Evolutionary conservation across 2,113 vertebrate species (phyloP).

Genomic region (Perca fluviatilis): DNA sequence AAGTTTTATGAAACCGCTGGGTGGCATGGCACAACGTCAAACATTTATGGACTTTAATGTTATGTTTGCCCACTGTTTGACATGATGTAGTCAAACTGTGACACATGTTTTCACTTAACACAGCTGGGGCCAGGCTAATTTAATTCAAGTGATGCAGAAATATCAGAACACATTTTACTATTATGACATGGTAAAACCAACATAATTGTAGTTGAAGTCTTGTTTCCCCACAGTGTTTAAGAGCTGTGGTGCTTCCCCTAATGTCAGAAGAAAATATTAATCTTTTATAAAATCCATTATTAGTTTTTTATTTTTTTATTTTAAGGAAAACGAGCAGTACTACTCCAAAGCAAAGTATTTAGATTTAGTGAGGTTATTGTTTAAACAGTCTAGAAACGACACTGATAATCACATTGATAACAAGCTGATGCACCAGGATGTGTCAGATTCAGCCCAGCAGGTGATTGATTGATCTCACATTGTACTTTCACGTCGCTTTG

Average conservation of each 20-base stretch:
- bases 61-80: slow-evolving; percentile 18
- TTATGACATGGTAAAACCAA: neutral
- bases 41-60: slow-evolving; percentile 19
- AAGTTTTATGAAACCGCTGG: slow-evolving; percentile 7
- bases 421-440: neutral
- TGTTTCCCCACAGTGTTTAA: neutral
- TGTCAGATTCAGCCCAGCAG: neutral
- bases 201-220: neutral
- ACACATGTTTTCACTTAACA: slow-evolving; percentile 1
- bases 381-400: neutral
- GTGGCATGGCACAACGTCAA: neutral
- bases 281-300: no score
- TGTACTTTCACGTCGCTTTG: neutral
- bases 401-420: no score
- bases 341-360: neutral
- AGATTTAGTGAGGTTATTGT: neutral
- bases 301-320: no score
- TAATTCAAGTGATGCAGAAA: neutral
- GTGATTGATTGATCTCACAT: neutral
- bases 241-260: neutral
- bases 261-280: neutral
- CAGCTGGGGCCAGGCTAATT: neutral
- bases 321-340: neutral
- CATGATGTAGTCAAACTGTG: slow-evolving; percentile 5
- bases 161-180: neutral